Conservation (phyloP, 2,113 vertebrate species). For the Saimiri boliviensis region DNA sequence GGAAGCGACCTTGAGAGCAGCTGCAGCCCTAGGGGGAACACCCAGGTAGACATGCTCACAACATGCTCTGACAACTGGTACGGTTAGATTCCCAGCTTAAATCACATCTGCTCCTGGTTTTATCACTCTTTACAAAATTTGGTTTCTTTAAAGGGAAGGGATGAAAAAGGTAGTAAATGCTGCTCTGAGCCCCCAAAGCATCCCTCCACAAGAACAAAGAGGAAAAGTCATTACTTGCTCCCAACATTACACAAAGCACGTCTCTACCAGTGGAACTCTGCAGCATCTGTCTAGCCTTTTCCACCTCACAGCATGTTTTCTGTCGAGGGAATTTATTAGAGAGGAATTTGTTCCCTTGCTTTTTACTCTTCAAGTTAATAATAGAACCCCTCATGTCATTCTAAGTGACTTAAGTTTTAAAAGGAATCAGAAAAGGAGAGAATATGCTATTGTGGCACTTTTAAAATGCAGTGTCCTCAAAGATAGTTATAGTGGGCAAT, state of each 20-base stretch:
- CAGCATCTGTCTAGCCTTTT: not conserved
- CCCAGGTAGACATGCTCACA: not conserved
- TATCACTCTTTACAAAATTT: not conserved
- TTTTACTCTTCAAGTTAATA: slow-evolving; percentile 5
- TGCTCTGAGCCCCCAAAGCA: not conserved
- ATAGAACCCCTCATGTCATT: not conserved
- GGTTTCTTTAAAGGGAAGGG: not conserved
- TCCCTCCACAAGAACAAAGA: not conserved
- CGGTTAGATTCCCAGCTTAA: not conserved
- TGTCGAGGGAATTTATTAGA: not conserved
- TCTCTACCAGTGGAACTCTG: not conserved
- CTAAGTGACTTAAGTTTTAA: not conserved
- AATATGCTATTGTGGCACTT: not conserved
- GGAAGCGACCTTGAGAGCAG: not conserved
- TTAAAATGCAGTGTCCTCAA: not conserved
- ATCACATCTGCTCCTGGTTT: not conserved
- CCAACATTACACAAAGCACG: not conserved
- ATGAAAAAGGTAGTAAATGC: not conserved
- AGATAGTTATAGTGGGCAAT: not conserved
- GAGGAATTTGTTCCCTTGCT: not conserved
- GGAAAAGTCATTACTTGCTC: not conserved
- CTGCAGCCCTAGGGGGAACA: not conserved
- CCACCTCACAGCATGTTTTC: not conserved
- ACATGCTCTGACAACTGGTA: not conserved
- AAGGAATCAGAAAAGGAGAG: not conserved